Evolutionary conservation across 2,113 vertebrate species (phyloP).

Genomic region (Crotalus horridus): DNA sequence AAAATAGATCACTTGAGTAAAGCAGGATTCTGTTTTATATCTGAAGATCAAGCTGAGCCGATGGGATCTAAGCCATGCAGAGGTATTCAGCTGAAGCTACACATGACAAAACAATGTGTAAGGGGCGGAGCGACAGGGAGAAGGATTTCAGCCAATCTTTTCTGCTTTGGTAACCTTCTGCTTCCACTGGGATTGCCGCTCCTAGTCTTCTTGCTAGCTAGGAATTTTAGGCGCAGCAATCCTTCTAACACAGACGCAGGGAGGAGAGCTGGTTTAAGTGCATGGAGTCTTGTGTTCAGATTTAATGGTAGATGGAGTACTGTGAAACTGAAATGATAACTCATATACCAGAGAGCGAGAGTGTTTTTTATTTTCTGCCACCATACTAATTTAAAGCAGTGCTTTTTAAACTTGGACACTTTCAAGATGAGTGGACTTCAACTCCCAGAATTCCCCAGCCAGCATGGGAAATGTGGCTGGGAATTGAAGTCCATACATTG

Average conservation of each 20-base stretch:
- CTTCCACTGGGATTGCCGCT: not conserved
- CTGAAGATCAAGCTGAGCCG: not conserved
- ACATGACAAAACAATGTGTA: not conserved
- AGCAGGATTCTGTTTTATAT: not conserved
- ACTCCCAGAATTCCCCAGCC: not conserved
- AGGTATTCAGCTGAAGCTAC: not conserved
- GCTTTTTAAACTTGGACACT: not conserved
- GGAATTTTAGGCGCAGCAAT: not conserved
- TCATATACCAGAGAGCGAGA: not conserved
- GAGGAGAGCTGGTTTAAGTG: not conserved
- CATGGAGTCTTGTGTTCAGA: not conserved
- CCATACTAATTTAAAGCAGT: not conserved
- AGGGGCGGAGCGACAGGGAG: accelerated
- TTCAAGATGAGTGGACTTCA: not conserved
- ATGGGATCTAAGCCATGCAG: not conserved
- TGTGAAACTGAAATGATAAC: not conserved
- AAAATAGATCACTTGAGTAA: not conserved
- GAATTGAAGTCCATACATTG: not conserved
- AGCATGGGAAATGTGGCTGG: not conserved
- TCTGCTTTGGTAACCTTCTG: not conserved
- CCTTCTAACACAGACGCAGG: not conserved
- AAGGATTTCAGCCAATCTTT: not conserved
- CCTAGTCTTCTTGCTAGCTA: not conserved
- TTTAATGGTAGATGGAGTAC: not conserved
- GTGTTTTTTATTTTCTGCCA: not conserved